Percentiles rank a stretch among this genome's conserved stretches.
phyloP scores from a whole-genome alignment of 1,140 invertebrate species.

The Musca vetustissima region DNA sequence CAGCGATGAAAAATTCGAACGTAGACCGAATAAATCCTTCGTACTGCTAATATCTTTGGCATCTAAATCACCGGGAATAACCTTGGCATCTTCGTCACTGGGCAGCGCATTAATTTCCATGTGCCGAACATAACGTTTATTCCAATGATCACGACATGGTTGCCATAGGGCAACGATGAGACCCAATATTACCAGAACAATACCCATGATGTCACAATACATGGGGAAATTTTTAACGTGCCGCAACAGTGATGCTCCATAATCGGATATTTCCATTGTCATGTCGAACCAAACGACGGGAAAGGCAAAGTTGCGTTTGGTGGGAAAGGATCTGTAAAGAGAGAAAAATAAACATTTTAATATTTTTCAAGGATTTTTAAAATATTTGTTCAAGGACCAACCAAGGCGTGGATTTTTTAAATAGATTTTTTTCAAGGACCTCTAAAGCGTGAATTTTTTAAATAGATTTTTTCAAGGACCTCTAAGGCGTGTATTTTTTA shows the following conservation, averaged over 20 bases:
- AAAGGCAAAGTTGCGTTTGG: neutral
- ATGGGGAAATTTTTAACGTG: neutral
- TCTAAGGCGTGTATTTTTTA: no score
- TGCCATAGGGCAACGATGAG: neutral
- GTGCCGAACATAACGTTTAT: slow-evolving; percentile 1
- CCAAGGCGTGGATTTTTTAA: no score
- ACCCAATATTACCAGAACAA: neutral
- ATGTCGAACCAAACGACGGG: slow-evolving; percentile 3
- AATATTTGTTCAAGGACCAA: no score
- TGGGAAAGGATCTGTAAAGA: slow-evolving; percentile 1
- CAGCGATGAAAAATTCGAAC: neutral
- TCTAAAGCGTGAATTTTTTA: no score
- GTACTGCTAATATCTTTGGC: neutral
- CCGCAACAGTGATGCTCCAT: neutral
- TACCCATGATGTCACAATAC: slow-evolving; percentile 3
- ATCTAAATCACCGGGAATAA: neutral
- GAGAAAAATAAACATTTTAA: neutral
- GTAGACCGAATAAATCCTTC: neutral
- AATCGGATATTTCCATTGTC: neutral
- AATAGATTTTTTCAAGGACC: no score
- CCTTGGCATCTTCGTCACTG: neutral
- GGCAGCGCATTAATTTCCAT: slow-evolving; percentile 10
- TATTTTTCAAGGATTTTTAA: no score
- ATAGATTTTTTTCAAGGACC: no score
- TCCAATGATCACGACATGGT: neutral